Percentiles rank a stretch among this genome's conserved stretches.
Conservation (phyloP, 2,888 invertebrate species). For the Pelosia muscerda region DNA sequence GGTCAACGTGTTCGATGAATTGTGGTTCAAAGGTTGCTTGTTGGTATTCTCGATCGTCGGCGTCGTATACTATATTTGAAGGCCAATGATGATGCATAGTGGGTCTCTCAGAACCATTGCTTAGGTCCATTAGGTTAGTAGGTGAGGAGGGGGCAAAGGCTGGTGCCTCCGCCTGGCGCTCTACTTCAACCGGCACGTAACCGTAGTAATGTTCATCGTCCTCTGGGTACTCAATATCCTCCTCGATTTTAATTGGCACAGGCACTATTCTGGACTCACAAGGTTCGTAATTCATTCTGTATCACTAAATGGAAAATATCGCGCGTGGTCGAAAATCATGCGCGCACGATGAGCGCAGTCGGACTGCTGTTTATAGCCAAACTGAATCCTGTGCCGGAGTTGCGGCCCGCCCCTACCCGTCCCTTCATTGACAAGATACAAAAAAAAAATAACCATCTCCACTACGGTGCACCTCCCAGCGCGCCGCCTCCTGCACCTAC, state of each 20-base stretch:
- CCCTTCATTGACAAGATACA: constrained; percentile 85
- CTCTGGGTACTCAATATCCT: constrained; percentile 72
- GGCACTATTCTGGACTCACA: constrained; percentile 71
- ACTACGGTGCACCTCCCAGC: constrained; percentile 68
- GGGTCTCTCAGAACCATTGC: constrained; percentile 76
- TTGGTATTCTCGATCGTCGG: constrained; percentile 72
- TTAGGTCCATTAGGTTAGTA: constrained; percentile 80
- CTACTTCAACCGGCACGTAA: constrained; percentile 74
- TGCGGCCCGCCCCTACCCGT: constrained; percentile 79
- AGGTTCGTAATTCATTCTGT: constrained; percentile 78
- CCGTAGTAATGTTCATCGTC: constrained; percentile 78
- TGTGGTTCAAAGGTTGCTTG: constrained; percentile 71
- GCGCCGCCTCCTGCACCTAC: constrained; percentile 72
- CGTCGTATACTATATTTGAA: constrained; percentile 63
- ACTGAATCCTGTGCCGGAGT: constrained; percentile 64
- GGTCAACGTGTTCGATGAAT: constrained; percentile 69
- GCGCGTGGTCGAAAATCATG: constrained; percentile 58
- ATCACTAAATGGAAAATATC: constrained; percentile 39
- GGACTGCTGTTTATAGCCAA: constrained; percentile 66
- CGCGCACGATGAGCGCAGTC: constrained; percentile 67
- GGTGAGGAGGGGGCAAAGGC: constrained; percentile 76
- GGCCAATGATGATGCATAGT: constrained; percentile 66
- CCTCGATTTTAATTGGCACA: constrained; percentile 80
- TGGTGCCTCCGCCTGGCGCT: constrained; percentile 65
- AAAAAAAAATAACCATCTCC: constrained; percentile 81